These are phyloP conservation scores for Kryphioiulus occultus DNA, from an alignment of 2,888 invertebrate species.

Conservation along the genomic window DNA sequence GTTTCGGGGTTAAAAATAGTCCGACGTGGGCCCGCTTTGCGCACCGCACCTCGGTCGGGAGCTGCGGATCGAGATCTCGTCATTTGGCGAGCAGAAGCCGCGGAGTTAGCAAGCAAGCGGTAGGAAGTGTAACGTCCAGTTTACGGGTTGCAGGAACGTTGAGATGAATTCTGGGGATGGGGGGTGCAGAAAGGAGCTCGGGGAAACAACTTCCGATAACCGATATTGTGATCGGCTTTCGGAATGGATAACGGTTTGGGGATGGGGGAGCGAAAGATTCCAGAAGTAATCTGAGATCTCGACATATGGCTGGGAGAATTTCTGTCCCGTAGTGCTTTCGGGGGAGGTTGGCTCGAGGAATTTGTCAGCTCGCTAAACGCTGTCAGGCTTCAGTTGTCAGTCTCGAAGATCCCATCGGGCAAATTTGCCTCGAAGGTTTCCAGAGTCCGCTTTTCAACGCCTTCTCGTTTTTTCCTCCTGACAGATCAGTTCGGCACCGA, in stretches of 20 bases:
- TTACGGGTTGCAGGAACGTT: neutral
- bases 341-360: neutral
- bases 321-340: too few species aligned
- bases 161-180: neutral
- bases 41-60: neutral
- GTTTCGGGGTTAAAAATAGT: neutral
- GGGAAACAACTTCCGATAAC: neutral
- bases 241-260: neutral
- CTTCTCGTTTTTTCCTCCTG: neutral
- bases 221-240: neutral
- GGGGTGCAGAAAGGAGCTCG: neutral
- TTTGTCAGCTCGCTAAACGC: neutral
- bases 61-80: neutral
- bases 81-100: neutral
- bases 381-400: neutral
- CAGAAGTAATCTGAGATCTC: neutral
- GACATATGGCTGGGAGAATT: too few species aligned
- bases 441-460: neutral
- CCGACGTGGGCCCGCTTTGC: neutral
- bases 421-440: neutral
- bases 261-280: neutral
- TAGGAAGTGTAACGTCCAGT: neutral
- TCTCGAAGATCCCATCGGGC: neutral
- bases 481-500: conserved; percentile 26
- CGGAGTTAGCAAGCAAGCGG: neutral